Conservation (phyloP, 2,797 vertebrate genomes). For the Eospalax fontanierii region DNA sequence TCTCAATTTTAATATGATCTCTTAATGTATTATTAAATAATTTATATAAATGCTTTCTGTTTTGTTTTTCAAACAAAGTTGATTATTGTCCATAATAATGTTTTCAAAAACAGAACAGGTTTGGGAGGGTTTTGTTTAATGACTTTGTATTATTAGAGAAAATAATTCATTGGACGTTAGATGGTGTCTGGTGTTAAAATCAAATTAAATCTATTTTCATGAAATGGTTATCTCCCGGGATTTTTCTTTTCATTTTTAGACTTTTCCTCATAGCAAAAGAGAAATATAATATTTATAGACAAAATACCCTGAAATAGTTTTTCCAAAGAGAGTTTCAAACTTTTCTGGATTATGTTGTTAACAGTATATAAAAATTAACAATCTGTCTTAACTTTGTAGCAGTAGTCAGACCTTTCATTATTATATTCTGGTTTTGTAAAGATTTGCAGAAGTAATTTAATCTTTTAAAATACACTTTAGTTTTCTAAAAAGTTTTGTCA, state of each 20-base stretch:
- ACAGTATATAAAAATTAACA: slow-evolving; percentile 60
- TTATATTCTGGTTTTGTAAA: slow-evolving; percentile 20
- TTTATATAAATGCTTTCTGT: background rate
- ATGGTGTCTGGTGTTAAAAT: background rate
- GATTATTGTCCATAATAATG: background rate
- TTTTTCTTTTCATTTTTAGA: slow-evolving; percentile 22
- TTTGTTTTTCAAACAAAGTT: slow-evolving; percentile 56
- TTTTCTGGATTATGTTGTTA: slow-evolving; percentile 30
- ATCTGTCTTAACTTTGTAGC: slow-evolving; percentile 6
- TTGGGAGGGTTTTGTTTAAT: background rate
- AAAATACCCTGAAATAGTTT: slow-evolving; percentile 14
- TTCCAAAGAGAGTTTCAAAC: background rate
- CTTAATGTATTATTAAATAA: background rate
- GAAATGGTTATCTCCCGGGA: background rate
- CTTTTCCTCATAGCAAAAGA: slow-evolving; percentile 24
- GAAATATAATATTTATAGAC: background rate
- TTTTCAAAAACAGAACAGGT: background rate
- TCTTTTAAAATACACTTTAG: slow-evolving; percentile 60
- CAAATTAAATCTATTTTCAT: background rate
- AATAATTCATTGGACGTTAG: background rate
- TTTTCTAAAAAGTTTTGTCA: slow-evolving; percentile 47
- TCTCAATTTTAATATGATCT: slow-evolving; percentile 1
- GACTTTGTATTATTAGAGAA: background rate
- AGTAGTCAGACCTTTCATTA: background rate
- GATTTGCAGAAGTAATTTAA: slow-evolving; percentile 56